Base-by-base conservation (phyloP, 2,797 vertebrate species). In the Sebastolobus alascanus region DNA sequence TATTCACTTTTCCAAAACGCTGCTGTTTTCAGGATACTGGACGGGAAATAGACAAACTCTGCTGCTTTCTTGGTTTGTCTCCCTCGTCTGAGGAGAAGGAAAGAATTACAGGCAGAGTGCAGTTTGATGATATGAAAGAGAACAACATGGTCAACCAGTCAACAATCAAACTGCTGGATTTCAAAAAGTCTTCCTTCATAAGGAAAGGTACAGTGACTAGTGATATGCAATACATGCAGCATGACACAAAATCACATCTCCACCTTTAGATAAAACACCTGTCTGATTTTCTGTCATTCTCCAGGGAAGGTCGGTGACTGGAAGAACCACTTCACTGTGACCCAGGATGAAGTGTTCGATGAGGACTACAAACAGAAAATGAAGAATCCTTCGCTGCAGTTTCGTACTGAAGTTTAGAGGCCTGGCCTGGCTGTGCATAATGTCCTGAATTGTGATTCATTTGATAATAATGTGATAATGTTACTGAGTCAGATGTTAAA, bases 51-150 rank as follows among this genome's bases (percentile, higher is more conserved):
- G 75, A 84, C 18, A 79, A 86, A 73, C 77, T 89, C 33, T 87
- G 85, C 63, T 16, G 29, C 55, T 89, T 90, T 43, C 80, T 90
- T 0, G 82, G 78, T 37, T 66, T 85, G 75, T 86, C 95, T 16
- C 56, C 94, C 56, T 79, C 92, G 0, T 85, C 90, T 9, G 92
- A 91, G 0, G 83, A 76, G 1, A 90, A 94, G 73, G 90, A 96
- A 22, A 69, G 69, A 20, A 92, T 97, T 8, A 52, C 75, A 16
- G 78, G 5, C 9, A 88, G 84, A 14, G 95, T 94, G 0, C 95
- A 95, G 50, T 97, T 97, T 4, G 92, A 96, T 64, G 27, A 71
- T 60, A 97, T 97, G 97, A 96, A 97, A 84, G 86, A 95, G 20
- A 96, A 90, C 11, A 20, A 52, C 27, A 81, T 86, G 89, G 6